phyloP scores from a whole-genome alignment of 2,113 vertebrate species.

The Chinchilla lanigera region DNA sequence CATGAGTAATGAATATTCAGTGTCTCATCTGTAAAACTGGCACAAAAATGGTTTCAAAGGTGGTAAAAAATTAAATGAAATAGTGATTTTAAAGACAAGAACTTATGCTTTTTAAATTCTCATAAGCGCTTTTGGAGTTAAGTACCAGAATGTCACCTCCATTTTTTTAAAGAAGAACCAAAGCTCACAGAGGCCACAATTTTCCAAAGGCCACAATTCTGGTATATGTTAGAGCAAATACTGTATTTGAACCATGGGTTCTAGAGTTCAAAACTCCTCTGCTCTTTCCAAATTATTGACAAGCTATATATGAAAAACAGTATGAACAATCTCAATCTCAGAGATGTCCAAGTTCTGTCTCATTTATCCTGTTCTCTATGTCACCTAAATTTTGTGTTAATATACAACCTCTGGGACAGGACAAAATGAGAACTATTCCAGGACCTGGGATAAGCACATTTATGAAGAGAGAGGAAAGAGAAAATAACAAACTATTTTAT shows the following conservation, averaged over 20 bases:
- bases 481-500: neutral
- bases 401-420: neutral
- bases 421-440: neutral
- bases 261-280: neutral
- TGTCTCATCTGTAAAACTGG: neutral
- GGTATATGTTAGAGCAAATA: neutral
- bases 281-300: neutral
- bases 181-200: neutral
- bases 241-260: neutral
- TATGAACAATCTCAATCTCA: neutral
- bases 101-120: neutral
- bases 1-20: neutral
- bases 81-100: neutral
- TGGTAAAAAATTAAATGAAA: neutral
- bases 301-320: neutral
- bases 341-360: neutral
- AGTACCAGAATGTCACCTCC: neutral
- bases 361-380: neutral
- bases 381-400: neutral
- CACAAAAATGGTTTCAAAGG: neutral
- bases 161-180: neutral
- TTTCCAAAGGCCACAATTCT: neutral
- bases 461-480: neutral
- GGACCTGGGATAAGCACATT: neutral
- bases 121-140: neutral